A percentile compares a stretch with the other conserved stretches of the same genome.
phyloP scores from a whole-genome alignment of 2,888 invertebrate species.

The Coelogynopora nodosa region DNA sequence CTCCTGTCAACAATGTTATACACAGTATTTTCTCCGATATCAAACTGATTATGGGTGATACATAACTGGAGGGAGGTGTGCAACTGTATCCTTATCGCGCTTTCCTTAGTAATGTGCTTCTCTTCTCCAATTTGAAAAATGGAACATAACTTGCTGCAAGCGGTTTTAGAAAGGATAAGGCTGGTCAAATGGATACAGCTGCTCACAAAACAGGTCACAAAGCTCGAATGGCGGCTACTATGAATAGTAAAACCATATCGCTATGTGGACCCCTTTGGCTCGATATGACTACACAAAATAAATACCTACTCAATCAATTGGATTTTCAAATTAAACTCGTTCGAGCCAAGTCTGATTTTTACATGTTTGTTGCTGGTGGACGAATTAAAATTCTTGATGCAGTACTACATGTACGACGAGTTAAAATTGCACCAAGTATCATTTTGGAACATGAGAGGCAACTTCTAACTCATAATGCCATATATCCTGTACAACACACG shows the following conservation, averaged over 20 bases:
- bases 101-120: neutral
- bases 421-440: constrained; percentile 13
- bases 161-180: neutral
- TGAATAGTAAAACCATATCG: neutral
- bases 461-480: constrained; percentile 8
- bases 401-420: constrained; percentile 24
- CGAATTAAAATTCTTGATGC: constrained; percentile 8
- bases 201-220: neutral
- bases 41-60: neutral
- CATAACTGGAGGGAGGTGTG: neutral
- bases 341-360: neutral
- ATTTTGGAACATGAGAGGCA: constrained; percentile 18
- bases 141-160: neutral
- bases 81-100: neutral
- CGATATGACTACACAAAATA: neutral
- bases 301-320: constrained; percentile 5
- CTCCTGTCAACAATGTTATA: neutral
- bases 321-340: constrained; percentile 17
- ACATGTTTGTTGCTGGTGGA: neutral
- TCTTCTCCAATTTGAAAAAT: constrained; percentile 6
- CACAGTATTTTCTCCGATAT: neutral
- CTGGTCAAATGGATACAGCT: constrained; percentile 3
- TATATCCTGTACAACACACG: neutral
- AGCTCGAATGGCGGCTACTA: neutral
- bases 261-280: constrained; percentile 3